Conservation (phyloP, 1,140 invertebrate genomes). For the Drosophila rhopaloa region DNA sequence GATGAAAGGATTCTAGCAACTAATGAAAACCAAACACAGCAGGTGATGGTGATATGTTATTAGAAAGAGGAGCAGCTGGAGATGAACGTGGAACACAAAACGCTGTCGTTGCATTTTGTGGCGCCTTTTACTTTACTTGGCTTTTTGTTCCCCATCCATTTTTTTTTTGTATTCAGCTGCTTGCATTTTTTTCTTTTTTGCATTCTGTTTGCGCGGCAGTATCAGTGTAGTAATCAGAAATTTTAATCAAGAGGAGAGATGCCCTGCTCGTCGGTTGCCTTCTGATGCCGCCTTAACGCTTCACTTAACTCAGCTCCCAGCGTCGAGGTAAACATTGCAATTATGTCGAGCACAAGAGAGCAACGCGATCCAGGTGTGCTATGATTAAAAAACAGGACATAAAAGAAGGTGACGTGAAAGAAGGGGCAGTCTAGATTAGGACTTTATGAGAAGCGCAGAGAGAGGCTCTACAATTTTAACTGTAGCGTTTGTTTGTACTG, state of each 20-base stretch:
- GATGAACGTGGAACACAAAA: slow-evolving; percentile 55
- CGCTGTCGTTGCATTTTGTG: slow-evolving; percentile 75
- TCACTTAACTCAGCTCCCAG: slow-evolving; percentile 65
- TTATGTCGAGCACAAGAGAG: slow-evolving; percentile 69
- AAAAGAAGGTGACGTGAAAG: neutral
- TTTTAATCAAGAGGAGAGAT: slow-evolving; percentile 76
- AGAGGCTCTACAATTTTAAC: slow-evolving; percentile 52
- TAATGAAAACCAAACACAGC: slow-evolving; percentile 83
- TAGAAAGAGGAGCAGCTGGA: slow-evolving; percentile 47
- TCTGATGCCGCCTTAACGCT: slow-evolving; percentile 70
- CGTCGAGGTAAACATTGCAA: slow-evolving; percentile 75
- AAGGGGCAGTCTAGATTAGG: neutral
- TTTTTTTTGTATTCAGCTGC: slow-evolving; percentile 21
- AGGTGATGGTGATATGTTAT: slow-evolving; percentile 70
- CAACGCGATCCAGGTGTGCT: slow-evolving; percentile 63
- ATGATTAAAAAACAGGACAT: slow-evolving; percentile 62
- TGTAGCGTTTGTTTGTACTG: too few species aligned
- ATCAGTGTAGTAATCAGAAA: slow-evolving; percentile 82
- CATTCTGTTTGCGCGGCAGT: slow-evolving; percentile 49
- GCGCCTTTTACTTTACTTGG: slow-evolving; percentile 59
- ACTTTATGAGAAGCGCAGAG: slow-evolving; percentile 17
- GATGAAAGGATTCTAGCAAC: slow-evolving; percentile 53
- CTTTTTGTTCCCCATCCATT: slow-evolving; percentile 41
- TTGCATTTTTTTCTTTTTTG: slow-evolving; percentile 46
- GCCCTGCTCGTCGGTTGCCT: slow-evolving; percentile 35